Evolutionary conservation across 2,888 invertebrate genomes (phyloP).

Genomic region (Chrysotoxum bicinctum): DNA sequence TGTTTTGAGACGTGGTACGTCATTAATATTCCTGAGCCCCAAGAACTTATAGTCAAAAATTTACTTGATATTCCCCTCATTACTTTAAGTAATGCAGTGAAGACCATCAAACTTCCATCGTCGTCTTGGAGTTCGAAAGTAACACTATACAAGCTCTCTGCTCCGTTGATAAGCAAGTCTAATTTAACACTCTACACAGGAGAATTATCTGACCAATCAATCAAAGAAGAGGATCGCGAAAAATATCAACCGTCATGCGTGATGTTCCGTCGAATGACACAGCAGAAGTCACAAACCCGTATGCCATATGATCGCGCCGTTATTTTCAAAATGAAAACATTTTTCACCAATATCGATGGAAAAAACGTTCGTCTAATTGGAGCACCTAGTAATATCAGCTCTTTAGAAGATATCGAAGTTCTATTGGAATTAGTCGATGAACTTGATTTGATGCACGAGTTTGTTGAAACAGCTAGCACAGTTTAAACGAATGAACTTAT

Average conservation of each 20-base stretch:
- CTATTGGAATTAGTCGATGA: slow-evolving; percentile 81
- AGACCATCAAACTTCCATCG: slow-evolving; percentile 78
- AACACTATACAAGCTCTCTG: slow-evolving; percentile 78
- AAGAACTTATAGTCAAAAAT: slow-evolving; percentile 76
- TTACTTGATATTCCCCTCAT: slow-evolving; percentile 78
- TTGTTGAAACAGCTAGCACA: slow-evolving; percentile 76
- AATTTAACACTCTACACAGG: slow-evolving; percentile 78
- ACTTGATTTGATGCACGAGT: slow-evolving; percentile 78
- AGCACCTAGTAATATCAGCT: slow-evolving; percentile 79
- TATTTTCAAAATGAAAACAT: slow-evolving; percentile 81
- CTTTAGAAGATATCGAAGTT: slow-evolving; percentile 79
- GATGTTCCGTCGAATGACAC: slow-evolving; percentile 79
- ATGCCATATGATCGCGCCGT: slow-evolving; percentile 81
- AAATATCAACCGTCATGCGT: slow-evolving; percentile 81
- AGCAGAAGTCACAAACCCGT: slow-evolving; percentile 76
- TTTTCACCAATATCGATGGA: slow-evolving; percentile 81
- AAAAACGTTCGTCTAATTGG: slow-evolving; percentile 81
- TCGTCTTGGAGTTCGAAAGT: slow-evolving; percentile 80
- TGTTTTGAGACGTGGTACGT: slow-evolving; percentile 82
- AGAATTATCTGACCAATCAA: slow-evolving; percentile 78
- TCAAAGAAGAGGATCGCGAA: slow-evolving; percentile 79
- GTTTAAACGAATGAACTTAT: slow-evolving; percentile 33
- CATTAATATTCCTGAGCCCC: slow-evolving; percentile 77
- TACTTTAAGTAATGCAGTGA: slow-evolving; percentile 78
- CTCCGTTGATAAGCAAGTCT: slow-evolving; percentile 75